A percentile compares a stretch with the other conserved stretches of the same genome.
Conservation (phyloP, 1,140 invertebrate genomes). For the Saccostrea cuccullata region DNA sequence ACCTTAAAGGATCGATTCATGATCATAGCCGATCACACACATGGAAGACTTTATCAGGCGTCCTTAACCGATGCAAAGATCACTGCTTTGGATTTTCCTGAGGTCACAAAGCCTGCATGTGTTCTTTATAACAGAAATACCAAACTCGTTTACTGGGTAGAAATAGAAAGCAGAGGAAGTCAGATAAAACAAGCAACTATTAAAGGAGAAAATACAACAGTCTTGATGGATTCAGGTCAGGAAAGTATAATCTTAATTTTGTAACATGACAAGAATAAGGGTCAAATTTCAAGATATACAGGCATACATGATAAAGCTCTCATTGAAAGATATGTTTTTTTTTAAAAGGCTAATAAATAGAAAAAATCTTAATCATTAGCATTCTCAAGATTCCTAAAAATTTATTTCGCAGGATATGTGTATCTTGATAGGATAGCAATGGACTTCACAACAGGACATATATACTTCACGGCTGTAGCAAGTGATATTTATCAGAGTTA, state of each 20-base stretch:
- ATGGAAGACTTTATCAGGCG: slow-evolving; percentile 46
- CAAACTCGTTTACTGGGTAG: slow-evolving; percentile 41
- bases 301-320: too few species aligned
- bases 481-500: slow-evolving; percentile 25
- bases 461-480: slow-evolving; percentile 47
- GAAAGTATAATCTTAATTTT: not conserved
- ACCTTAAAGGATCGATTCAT: slow-evolving; percentile 28
- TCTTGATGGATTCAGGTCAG: not conserved
- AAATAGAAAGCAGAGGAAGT: slow-evolving; percentile 22
- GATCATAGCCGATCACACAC: slow-evolving; percentile 42
- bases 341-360: too few species aligned
- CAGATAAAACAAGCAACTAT: slow-evolving; percentile 2
- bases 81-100: slow-evolving; percentile 40
- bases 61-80: not conserved
- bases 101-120: slow-evolving; percentile 39
- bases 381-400: not conserved
- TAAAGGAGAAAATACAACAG: not conserved
- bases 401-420: not conserved
- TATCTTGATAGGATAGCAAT: slow-evolving; percentile 45
- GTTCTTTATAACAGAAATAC: slow-evolving; percentile 35
- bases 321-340: too few species aligned
- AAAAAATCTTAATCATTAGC: too few species aligned
- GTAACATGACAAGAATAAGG: too few species aligned
- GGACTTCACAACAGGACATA: slow-evolving; percentile 46
- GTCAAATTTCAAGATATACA: not conserved